Evolutionary conservation across 2,113 vertebrate species (phyloP), one percentile per base, ranked within the genome.

Genomic region (Percopsis transmontana): DNA sequence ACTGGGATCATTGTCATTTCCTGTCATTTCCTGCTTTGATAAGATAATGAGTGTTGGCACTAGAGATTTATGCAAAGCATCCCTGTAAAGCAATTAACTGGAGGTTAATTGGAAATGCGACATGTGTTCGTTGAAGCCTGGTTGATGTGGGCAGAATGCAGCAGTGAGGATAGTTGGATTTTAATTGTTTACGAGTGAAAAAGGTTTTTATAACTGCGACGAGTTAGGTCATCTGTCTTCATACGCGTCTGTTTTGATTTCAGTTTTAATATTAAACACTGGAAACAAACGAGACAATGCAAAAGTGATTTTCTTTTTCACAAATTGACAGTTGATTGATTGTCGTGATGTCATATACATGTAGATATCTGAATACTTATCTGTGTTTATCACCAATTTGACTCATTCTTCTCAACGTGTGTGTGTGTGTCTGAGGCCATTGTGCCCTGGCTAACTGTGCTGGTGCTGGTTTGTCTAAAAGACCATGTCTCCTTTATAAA

Each of bases 51-150:
- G 56, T 69, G 14, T 76, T 77, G 56, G 65, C 48, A 58, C 58
- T 51, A 3, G 23, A 67, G 62, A 50, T 70, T 62, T 62, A 58
- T 12, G 2, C 72, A 80, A 82, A 74, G 64, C 61, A 24, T 67
- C 57, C 21, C 27, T 27, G 54, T 58, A 52, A 88, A 80, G 75
- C 71, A 87, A 85, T 85, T 77, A 78, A 64, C 51, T 55, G 38
- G 13, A 87, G 80, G 66, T 76, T 88, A 81, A 84, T 80, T 74
- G 69, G 58, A 85, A 79, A 67, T 56, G 21, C 57, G 72, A 78
- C 72, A 68, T 0, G 12, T 70, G 55, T 84, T 84, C 77, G 62
- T 73, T 45, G 54, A 79, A 74, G 61, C 55, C 55, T 6, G 8
- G 16, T 15, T 55, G n/a, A 18, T 21, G 40, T 19, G 40, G 52